Evolutionary conservation across 2,888 invertebrate species (phyloP).

Genomic region (Balanococcus diminutus): DNA sequence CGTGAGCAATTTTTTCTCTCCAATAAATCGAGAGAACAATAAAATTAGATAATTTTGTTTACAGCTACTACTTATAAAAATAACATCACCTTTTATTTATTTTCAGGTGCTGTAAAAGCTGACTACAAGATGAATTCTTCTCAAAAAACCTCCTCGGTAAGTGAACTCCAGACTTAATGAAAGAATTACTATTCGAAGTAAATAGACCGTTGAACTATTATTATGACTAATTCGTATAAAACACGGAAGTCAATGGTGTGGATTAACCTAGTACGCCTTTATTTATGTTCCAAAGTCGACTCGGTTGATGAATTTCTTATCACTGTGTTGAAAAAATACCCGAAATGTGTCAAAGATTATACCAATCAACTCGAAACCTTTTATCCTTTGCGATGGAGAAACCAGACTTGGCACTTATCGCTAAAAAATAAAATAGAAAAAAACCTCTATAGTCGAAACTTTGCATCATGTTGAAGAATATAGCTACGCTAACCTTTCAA

Average conservation of each 20-base stretch:
- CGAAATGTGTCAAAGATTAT: not conserved
- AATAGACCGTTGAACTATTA: slow-evolving; percentile 15
- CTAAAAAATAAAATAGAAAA: not conserved
- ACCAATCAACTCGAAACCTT: not conserved
- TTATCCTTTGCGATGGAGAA: not conserved
- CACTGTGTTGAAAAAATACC: not conserved
- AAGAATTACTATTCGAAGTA: not conserved
- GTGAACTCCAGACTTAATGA: not conserved
- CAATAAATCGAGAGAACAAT: not conserved
- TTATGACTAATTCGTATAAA: not conserved
- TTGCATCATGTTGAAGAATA: not conserved
- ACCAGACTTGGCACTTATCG: not conserved
- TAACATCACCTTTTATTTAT: not conserved
- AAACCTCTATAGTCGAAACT: not conserved
- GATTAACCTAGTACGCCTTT: not conserved
- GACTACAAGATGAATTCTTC: slow-evolving; percentile 13
- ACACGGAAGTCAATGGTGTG: not conserved
- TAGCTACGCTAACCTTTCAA: slow-evolving; percentile 8
- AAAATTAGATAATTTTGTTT: not conserved
- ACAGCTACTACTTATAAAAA: not conserved
- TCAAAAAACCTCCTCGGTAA: slow-evolving; percentile 9
- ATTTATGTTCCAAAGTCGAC: not conserved
- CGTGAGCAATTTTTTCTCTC: not conserved
- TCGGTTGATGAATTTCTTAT: not conserved
- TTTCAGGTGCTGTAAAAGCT: slow-evolving; percentile 8